These are phyloP conservation scores for Chymomyza caudatula DNA, from an alignment of 2,888 invertebrate genomes.

Conservation along the genomic window DNA sequence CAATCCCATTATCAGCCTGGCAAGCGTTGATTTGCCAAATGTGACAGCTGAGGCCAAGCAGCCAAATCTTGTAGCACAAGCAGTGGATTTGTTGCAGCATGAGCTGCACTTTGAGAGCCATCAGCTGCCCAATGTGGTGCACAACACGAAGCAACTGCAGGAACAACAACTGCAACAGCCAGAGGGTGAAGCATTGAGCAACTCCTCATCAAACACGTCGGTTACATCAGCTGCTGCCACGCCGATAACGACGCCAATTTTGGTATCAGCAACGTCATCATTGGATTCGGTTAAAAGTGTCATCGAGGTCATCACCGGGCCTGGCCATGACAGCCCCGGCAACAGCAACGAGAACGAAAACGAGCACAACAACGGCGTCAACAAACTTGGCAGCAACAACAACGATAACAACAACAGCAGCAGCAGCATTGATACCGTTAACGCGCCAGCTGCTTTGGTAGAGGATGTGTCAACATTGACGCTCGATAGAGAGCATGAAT, in stretches of 20 bases:
- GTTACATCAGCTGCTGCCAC: conserved; percentile 33
- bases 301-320: conserved; percentile 53
- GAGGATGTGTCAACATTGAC: conserved; percentile 51
- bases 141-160: conserved; percentile 9
- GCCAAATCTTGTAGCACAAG: conserved; percentile 27
- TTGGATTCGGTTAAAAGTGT: conserved; percentile 69
- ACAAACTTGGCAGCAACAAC: neutral
- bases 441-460: neutral
- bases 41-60: conserved; percentile 13
- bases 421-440: too few species aligned
- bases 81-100: conserved; percentile 45
- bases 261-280: conserved; percentile 72
- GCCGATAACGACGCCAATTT: conserved; percentile 61
- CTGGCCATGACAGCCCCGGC: conserved; percentile 20
- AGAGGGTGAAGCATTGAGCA: conserved; percentile 33
- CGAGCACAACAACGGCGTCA: conserved; percentile 12
- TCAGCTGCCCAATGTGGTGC: conserved; percentile 61
- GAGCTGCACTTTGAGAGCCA: conserved; percentile 71
- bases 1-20: conserved; percentile 55
- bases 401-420: conserved; percentile 4
- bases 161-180: conserved; percentile 15
- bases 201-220: conserved; percentile 45
- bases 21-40: conserved; percentile 68
- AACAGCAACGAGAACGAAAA: too few species aligned
- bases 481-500: conserved; percentile 55